Base-by-base conservation (phyloP, 2,113 vertebrate species). In the Chamaea fasciata region DNA sequence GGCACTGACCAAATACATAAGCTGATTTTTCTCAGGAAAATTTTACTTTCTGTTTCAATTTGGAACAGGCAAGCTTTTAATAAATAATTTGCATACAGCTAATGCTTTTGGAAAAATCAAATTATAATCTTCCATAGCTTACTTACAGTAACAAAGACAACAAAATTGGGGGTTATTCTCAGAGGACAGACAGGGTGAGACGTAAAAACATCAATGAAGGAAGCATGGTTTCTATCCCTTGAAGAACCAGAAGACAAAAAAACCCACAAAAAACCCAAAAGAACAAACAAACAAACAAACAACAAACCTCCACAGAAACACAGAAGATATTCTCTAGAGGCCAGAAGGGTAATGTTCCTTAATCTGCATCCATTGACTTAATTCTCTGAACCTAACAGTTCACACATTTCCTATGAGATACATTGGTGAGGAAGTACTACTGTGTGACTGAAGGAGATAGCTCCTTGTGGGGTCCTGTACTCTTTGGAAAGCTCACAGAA, bases 341-440 rank as follows among this genome's bases (percentile, higher is more conserved):
- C 15, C 49, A 37, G n/a, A 68, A 35, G 11, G 46, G 1, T 63
- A 75, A 46, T 52, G 8, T 84, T 69, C n/a, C 46, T 84, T 68
- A n/a, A 55, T 60, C 30, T 65, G 26, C 9, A 44, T n/a, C 17
- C 4, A 4, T 41, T 53, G 21, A 59, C 39, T 62, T 57, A 86
- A 62, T 67, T 59, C n/a, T 80, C 47, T 41, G 47, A 37, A 44
- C 9, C 14, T 22, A 46, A 37, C 1, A 6, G 2, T 39, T 70
- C 15, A n/a, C 2, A 3, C 8, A 11, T 91, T 83, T 83, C 37
- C 39, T 23, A 0, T 42, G 16, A n/a, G 21, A 67, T 15, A 24
- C 2, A 0, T 3, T 9, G 15, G 20, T 8, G 10, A 33, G 20
- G 16, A 75, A 60, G 5, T 41, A 10, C 21, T 71, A 5, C 12